A percentile compares a stretch with the other conserved stretches of the same genome.
phyloP scores from a whole-genome alignment of 2,113 vertebrate species.

The Gymnobelideus leadbeateri region DNA sequence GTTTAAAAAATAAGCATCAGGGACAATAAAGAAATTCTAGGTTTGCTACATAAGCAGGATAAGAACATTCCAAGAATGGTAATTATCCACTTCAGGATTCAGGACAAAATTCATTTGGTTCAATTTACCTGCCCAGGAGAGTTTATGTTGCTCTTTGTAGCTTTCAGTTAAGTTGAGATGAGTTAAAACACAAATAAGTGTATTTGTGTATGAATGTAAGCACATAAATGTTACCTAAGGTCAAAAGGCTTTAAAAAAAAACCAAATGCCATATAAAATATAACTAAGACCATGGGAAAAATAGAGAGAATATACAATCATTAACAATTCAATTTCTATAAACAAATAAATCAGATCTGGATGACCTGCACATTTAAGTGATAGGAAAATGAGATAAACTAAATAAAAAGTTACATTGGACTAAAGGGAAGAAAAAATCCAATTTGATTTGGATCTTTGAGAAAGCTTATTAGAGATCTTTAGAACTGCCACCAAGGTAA shows the following conservation, averaged over 20 bases:
- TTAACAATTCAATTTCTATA: conserved; percentile 67
- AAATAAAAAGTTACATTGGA: background rate
- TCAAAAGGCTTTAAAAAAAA: conserved; percentile 48
- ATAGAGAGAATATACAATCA: conserved; percentile 64
- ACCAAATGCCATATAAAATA: conserved; percentile 64
- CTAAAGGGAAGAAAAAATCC: background rate
- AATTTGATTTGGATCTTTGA: conserved; percentile 43
- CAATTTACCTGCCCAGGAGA: conserved; percentile 48
- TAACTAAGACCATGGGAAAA: conserved; percentile 62
- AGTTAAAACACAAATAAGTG: too few species aligned
- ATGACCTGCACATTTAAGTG: conserved; percentile 54
- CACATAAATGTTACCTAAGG: conserved; percentile 59
- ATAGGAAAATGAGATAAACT: conserved; percentile 56
- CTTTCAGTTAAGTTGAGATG: conserved; percentile 46
- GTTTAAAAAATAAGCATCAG: background rate
- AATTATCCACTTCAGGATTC: background rate
- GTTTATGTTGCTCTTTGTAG: conserved; percentile 37
- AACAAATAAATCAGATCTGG: conserved; percentile 66
- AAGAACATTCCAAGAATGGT: background rate
- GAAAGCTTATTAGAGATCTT: conserved; percentile 34
- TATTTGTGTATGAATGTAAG: conserved; percentile 56
- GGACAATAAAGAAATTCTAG: background rate
- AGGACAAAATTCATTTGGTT: conserved; percentile 11
- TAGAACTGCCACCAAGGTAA: conserved; percentile 9
- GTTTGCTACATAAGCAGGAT: background rate